Percentiles rank a stretch among this genome's conserved stretches.
Evolutionary conservation across 2,113 vertebrate species (phyloP).

Genomic region (Rattus rattus): DNA sequence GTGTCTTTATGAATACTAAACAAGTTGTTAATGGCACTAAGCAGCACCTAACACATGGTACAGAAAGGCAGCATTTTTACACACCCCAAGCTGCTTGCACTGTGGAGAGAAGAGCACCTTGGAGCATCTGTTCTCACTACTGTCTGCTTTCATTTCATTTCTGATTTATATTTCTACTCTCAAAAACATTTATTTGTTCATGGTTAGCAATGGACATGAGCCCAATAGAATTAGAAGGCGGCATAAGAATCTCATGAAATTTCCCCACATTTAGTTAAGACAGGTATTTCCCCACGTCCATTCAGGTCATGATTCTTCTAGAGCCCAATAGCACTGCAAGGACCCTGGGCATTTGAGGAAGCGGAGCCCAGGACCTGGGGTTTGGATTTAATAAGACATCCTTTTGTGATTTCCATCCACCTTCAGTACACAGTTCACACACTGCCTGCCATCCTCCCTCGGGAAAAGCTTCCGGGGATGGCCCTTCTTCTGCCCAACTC

Average conservation of each 20-base stretch:
- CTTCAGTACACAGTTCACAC: not conserved
- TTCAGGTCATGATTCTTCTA: not conserved
- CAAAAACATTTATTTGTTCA: conserved; percentile 16
- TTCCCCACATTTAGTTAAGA: not conserved
- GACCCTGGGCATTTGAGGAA: not conserved
- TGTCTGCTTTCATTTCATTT: not conserved
- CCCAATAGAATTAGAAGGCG: conserved; percentile 8
- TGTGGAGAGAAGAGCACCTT: not conserved
- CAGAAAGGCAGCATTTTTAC: not conserved
- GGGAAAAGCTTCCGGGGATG: not conserved
- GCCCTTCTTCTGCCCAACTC: not conserved
- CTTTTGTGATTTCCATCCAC: not conserved
- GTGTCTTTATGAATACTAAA: conserved; percentile 23
- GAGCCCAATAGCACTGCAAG: not conserved
- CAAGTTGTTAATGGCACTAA: not conserved
- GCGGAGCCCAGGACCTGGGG: not conserved
- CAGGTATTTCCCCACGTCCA: not conserved
- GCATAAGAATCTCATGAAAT: not conserved
- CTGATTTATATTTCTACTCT: not conserved
- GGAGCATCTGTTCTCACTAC: not conserved
- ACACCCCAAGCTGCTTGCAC: not conserved
- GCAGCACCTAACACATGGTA: not conserved
- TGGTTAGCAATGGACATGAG: not conserved
- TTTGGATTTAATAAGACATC: not conserved
- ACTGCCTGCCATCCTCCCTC: not conserved